A percentile compares a stretch with the other conserved stretches of the same genome.
phyloP scores from a whole-genome alignment of 2,888 invertebrate genomes.

The Polydrusus tereticollis region DNA sequence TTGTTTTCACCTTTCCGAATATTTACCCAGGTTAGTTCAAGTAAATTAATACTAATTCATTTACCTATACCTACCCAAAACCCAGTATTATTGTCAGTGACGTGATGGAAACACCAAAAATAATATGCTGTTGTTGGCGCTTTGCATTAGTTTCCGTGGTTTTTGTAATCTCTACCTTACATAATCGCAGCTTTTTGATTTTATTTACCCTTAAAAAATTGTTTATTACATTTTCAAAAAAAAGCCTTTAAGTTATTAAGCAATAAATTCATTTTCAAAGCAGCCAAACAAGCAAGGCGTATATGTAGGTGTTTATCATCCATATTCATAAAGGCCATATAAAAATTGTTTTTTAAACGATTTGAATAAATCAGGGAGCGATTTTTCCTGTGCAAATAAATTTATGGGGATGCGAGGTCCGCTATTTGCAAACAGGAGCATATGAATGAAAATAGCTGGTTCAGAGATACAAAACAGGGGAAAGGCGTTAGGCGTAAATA shows the following conservation, averaged over 20 bases:
- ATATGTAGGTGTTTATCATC: slow-evolving; percentile 17
- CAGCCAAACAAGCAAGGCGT: slow-evolving; percentile 6
- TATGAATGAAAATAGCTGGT: slow-evolving; percentile 53
- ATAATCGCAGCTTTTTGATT: too few relatives aligned
- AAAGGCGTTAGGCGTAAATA: slow-evolving; percentile 48
- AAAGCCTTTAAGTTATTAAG: background rate
- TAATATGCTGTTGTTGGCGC: too few relatives aligned
- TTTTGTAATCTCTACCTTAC: too few relatives aligned
- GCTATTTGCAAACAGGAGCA: slow-evolving; percentile 51
- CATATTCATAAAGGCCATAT: slow-evolving; percentile 43
- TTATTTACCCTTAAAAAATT: too few relatives aligned
- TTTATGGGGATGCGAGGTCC: slow-evolving; percentile 52
- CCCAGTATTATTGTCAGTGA: too few relatives aligned
- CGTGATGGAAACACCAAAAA: too few relatives aligned
- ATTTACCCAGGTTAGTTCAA: too few relatives aligned
- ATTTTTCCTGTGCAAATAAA: slow-evolving; percentile 56
- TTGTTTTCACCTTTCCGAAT: too few relatives aligned
- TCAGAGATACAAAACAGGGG: slow-evolving; percentile 51
- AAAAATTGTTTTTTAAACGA: slow-evolving; percentile 55
- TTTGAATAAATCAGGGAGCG: slow-evolving; percentile 55
- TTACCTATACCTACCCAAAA: too few relatives aligned
- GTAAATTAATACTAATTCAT: too few relatives aligned
- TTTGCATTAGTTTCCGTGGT: too few relatives aligned
- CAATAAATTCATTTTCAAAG: slow-evolving; percentile 6
- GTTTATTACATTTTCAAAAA: too few relatives aligned